Evolutionary conservation across 2,113 vertebrate species (phyloP), one percentile per base, ranked within the genome.

Genomic region (Dipodomys stephensi): DNA sequence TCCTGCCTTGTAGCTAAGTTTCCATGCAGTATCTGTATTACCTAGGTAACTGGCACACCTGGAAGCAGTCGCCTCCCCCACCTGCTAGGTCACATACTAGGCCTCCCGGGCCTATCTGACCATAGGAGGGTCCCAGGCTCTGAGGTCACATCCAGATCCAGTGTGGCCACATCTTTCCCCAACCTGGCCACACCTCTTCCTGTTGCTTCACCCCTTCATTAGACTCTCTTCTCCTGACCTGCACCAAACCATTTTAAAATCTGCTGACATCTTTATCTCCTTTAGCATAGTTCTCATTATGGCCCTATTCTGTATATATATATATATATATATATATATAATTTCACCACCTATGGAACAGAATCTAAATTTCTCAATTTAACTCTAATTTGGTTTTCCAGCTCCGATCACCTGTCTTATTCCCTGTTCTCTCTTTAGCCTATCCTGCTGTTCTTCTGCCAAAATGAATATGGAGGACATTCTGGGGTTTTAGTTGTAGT

Each of bases 311-410:
- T 39, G 35, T 39, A 4, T 39, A 4, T 39, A 4, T 4, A 4
- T 39, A 39, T 4, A 39, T 39, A 39, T 39, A 39, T 39, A 39
- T 39, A 39, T 39, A 39, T 39, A 39, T 39, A 39, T 4, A 39
- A 39, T 39, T n/a, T 93, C 65, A 64, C 27, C 74, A 25, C 16
- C 23, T 76, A 18, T 13, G 76, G 49, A 57, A 73, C 28, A 73
- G 90, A 77, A 93, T 68, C 46, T 16, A 64, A 4, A 88, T 35
- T 68, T 89, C 77, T 86, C 79, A 25, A 65, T 46, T 79, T 67
- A 80, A 86, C 22, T 22, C 72, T 28, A 65, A 67, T 57, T 39
- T 15, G 7, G 30, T 35, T 85, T 79, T 73, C 65, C 10, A 77
- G 15, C 39, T 90, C 39, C 19, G 20, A 3, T 57, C 28, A 32